Evolutionary conservation across 2,113 vertebrate species (phyloP), one percentile per base, ranked within the genome.

Genomic region (Procavia capensis): DNA sequence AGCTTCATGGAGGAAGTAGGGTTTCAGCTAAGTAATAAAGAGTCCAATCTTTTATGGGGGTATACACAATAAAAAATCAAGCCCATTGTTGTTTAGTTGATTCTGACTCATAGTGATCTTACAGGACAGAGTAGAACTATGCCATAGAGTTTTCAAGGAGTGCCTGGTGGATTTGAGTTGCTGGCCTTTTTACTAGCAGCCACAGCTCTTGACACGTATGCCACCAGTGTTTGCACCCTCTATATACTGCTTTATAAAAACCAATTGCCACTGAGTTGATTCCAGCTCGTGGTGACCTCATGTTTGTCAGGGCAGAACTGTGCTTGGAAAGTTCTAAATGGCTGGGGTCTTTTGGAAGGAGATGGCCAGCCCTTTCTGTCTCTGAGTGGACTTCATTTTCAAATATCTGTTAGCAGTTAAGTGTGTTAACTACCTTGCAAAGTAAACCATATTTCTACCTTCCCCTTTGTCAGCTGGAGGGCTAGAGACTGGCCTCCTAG

Each of bases 1-100:
- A 54, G 14, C 17, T 83, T 95, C 54, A n/a, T 90, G 76, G 54
- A 84, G 34, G 27, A 76, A 76, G 64, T 57, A 68, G 43, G 31
- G 76, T 82, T 95, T 95, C 81, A 80, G 19, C 22, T 36, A 72
- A 85, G 64, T 84, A 64, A 70, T 68, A 34, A 82, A 88, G 17
- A 17, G 3, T 24, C 1, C 0, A 4, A 10, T 61, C 14, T 91
- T 78, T 75, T 59, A 57, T 34, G 43, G 34, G 29, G 11, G 13
- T n/a, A n/a, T n/a, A n/a, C n/a, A n/a, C n/a, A n/a, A n/a, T n/a
- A n/a, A n/a, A n/a, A n/a, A n/a, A n/a, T n/a, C n/a, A n/a, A n/a
- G n/a, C n/a, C n/a, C n/a, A n/a, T n/a, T n/a, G n/a, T n/a, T n/a
- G n/a, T n/a, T n/a, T n/a, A n/a, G n/a, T n/a, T n/a, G n/a, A n/a